Evolutionary conservation across 1,140 invertebrate species (phyloP), one percentile per base, ranked within the genome.

Genomic region (Temnothorax curvispinosus): DNA sequence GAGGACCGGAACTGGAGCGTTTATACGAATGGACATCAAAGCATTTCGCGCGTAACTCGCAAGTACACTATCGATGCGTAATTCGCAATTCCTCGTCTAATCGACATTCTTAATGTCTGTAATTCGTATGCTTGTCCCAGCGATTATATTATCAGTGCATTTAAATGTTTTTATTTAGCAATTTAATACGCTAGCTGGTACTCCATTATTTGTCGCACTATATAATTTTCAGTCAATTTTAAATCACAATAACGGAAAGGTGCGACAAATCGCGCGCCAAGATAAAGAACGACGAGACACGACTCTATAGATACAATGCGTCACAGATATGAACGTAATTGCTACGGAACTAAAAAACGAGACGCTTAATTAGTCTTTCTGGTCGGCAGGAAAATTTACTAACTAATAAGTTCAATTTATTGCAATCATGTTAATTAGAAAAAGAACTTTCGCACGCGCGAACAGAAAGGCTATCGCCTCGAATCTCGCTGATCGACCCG

Each of bases 281-380:
- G n/a, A 67, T 67, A 41, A 67, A 67, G 9, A 7, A 15, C 38
- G 58, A 60, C 44, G 11, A 27, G 50, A 58, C 50, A 38, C 11
- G 15, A 18, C 13, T 58, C 18, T 38, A 27, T 27, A 13, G 3
- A 32, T 4, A n/a, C 18, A 1, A 18, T 18, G 13, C 21, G 27
- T 58, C n/a, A 56, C 21, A 56, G 9, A 56, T 41, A 32, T 69
- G 15, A 56, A 0, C 2, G 38, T 44, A 65, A 38, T 62, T 54
- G 32, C 13, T 32, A 67, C 9, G 13, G n/a, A 65, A 56, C 7
- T 35, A 38, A 71, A 62, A 84, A 88, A 64, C 52, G 56, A 52
- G n/a, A 11, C 62, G 9, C 44, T 64, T 84, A 87, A 88, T 88
- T 88, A 82, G 35, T 76, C 64, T 87, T 75, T 69, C 54, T 76